phyloP scores from a whole-genome alignment of 2,888 invertebrate genomes.

The Tenthredo notha region DNA sequence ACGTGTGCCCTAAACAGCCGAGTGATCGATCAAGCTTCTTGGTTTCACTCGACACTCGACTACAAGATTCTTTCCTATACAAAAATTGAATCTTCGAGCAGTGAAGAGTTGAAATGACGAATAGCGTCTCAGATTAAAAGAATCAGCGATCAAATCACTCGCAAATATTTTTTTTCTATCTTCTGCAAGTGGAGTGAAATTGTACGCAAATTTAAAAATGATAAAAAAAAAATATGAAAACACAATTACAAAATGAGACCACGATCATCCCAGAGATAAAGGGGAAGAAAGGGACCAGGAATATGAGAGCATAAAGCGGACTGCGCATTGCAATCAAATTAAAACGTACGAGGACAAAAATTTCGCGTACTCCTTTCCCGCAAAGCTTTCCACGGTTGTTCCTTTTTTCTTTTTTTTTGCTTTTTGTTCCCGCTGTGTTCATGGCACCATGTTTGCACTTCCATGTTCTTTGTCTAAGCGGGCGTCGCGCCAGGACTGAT shows the following conservation, averaged over 20 bases:
- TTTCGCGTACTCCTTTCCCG: constrained; percentile 21
- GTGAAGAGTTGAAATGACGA: no score
- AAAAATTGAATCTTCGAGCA: background rate
- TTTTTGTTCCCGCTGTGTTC: background rate
- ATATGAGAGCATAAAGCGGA: background rate
- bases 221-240: background rate
- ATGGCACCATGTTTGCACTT: constrained; percentile 8
- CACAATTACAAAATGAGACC: background rate
- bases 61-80: background rate
- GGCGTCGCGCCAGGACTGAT: constrained; percentile 27
- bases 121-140: background rate
- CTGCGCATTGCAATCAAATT: constrained; percentile 12
- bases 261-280: background rate
- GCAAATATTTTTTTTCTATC: background rate
- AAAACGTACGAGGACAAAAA: constrained; percentile 24
- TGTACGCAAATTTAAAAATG: background rate
- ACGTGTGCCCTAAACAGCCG: background rate
- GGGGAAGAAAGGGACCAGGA: background rate
- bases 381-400: constrained; percentile 17
- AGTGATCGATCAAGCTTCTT: constrained; percentile 37
- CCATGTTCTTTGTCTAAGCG: constrained; percentile 41
- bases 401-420: background rate
- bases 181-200: background rate
- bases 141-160: background rate
- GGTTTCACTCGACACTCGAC: constrained; percentile 18